Evolutionary conservation across 2,797 vertebrate genomes (phyloP), one percentile per base, ranked within the genome.

Genomic region (Pterois miles): DNA sequence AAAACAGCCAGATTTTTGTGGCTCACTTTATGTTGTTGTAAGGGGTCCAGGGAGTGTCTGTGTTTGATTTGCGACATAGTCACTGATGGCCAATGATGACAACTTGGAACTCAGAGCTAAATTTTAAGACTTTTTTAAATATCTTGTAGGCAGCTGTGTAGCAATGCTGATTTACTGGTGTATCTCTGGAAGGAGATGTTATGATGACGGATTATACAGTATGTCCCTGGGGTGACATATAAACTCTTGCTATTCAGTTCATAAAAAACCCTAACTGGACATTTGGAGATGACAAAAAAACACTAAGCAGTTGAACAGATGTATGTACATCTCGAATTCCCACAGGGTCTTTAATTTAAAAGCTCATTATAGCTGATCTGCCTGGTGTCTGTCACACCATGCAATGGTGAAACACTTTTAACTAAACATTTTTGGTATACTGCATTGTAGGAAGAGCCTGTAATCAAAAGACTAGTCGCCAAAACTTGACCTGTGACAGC

Each of bases 61-160:
- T 29, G n/a, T n/a, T n/a, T n/a, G n/a, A n/a, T n/a, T n/a, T n/a
- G n/a, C n/a, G n/a, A 29, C 29, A 5, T 29, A 29, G 3, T 29
- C 29, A 29, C 4, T n/a, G n/a, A n/a, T n/a, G 16, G 40, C 40
- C 40, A 43, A 18, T 43, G 40, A 43, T 0, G 40, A 43, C 6
- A 18, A 0, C 40, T 43, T 43, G n/a, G n/a, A n/a, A n/a, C 40
- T 43, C 40, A 8, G 40, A 43, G 40, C 18, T 43, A 0, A 0
- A 43, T 18, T 43, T 43, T 43, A 43, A 43, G 0, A 43, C 16
- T 43, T 43, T 18, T 43, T 43, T n/a, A n/a, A n/a, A 43, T 18
- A 16, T 43, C 16, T 7, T 43, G 40, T 43, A 43, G 6, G 40
- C 16, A 43, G 40, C 3, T 43, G 6, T 18, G 14, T 43, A 43